Conservation (phyloP, 2,888 invertebrate genomes). For the Sialis lutaria region DNA sequence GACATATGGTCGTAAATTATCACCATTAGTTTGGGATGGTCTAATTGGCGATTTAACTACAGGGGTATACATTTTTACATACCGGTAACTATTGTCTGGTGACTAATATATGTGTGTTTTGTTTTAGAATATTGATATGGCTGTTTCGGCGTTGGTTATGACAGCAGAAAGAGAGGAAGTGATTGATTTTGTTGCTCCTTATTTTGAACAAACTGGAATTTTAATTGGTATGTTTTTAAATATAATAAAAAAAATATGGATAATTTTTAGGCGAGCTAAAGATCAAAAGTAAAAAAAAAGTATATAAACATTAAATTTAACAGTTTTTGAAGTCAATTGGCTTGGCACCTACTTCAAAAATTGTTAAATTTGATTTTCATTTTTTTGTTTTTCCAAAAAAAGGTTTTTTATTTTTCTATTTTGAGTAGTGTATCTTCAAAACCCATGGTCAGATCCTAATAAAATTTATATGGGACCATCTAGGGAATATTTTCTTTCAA, state of each 20-base stretch:
- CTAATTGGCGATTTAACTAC: conserved; percentile 64
- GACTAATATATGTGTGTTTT: background rate
- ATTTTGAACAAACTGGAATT: conserved; percentile 84
- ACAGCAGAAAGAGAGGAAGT: conserved; percentile 81
- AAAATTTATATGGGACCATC: too few relatives aligned
- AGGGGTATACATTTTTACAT: conserved; percentile 38
- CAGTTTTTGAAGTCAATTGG: too few relatives aligned
- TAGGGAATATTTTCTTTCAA: too few relatives aligned
- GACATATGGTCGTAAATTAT: conserved; percentile 45
- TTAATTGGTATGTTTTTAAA: conserved; percentile 46
- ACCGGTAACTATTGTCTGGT: background rate
- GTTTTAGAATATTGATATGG: conserved; percentile 62
- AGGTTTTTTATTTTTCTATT: too few relatives aligned
- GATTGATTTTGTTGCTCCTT: conserved; percentile 79
- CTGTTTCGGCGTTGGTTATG: conserved; percentile 70
- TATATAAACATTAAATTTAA: too few relatives aligned
- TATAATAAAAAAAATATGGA: background rate
- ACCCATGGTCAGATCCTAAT: too few relatives aligned
- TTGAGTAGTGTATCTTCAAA: too few relatives aligned
- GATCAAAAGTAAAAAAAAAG: too few relatives aligned
- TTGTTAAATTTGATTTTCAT: background rate
- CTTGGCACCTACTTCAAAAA: background rate
- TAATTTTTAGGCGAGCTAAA: too few relatives aligned
- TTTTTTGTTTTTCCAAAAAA: too few relatives aligned
- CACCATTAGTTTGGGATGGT: conserved; percentile 57